A percentile compares a stretch with the other conserved stretches of the same genome.
Evolutionary conservation across 1,140 invertebrate genomes (phyloP).

Genomic region (Zaprionus ornatus): DNA sequence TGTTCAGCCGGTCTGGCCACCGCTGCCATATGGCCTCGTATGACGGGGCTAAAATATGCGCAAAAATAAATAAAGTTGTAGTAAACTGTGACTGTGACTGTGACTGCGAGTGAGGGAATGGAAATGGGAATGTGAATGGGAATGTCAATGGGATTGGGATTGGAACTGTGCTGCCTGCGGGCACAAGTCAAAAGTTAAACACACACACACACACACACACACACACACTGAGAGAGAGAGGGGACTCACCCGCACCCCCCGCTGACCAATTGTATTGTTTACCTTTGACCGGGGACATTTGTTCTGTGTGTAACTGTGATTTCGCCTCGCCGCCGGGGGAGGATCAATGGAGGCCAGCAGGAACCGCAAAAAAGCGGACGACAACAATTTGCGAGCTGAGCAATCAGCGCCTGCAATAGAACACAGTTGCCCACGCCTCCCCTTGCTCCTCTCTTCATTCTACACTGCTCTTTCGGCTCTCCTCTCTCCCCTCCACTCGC

Average conservation of each 20-base stretch:
- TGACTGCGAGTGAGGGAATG: too few species aligned
- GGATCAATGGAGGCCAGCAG: conserved; percentile 20
- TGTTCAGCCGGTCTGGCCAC: conserved; percentile 12
- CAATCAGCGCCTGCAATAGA: conserved; percentile 58
- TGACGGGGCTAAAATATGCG: conserved; percentile 49
- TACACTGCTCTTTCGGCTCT: background rate
- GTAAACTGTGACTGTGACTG: background rate
- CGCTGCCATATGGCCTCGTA: conserved; percentile 23
- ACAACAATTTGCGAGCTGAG: conserved; percentile 48
- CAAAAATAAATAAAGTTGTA: conserved; percentile 53
- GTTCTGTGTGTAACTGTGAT: conserved; percentile 28
- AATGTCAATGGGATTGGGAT: background rate
- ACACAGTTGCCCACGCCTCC: background rate
- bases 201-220: conserved; percentile 6
- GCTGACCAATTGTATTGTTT: conserved; percentile 44
- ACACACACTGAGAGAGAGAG: background rate
- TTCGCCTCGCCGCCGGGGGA: conserved; percentile 26
- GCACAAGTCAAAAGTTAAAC: conserved; percentile 52
- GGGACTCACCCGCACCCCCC: background rate
- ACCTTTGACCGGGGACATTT: conserved; percentile 42
- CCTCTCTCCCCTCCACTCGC: too few species aligned
- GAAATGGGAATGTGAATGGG: too few species aligned
- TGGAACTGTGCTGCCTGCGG: background rate
- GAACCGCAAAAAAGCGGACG: conserved; percentile 31
- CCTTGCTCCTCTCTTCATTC: background rate